Percentiles rank a stretch among this genome's conserved stretches.
Evolutionary conservation across 2,797 vertebrate species (phyloP).

Genomic region (Acanthis flammea): DNA sequence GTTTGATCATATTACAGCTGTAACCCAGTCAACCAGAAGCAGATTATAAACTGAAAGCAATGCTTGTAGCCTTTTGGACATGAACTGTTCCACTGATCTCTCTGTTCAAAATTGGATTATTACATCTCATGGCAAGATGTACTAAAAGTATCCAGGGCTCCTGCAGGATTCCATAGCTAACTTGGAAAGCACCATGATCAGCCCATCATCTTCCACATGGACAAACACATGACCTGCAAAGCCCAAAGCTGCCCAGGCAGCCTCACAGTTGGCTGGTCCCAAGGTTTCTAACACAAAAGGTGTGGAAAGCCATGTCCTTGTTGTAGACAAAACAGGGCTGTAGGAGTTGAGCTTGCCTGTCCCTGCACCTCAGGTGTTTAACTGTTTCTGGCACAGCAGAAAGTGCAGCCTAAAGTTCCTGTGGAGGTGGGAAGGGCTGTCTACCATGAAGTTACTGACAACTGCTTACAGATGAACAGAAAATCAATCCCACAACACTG

Average conservation of each 20-base stretch:
- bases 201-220: background rate
- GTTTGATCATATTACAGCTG: conserved; percentile 51
- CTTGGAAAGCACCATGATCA: background rate
- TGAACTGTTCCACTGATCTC: background rate
- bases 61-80: background rate
- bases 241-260: background rate
- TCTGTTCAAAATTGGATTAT: background rate
- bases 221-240: background rate
- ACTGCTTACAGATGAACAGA: conserved; percentile 10
- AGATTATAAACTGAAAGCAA: conserved; percentile 29
- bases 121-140: background rate
- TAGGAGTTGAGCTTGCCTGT: background rate
- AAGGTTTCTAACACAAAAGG: background rate
- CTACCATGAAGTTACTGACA: background rate
- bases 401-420: background rate
- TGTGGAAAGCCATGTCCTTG: background rate
- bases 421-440: background rate
- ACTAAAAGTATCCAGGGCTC: background rate
- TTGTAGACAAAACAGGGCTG: background rate
- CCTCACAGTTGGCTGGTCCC: background rate
- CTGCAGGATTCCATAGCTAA: background rate
- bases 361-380: background rate
- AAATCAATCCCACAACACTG: background rate
- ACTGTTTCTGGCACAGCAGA: background rate
- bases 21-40: conserved; percentile 48